Percentiles rank a stretch among this genome's conserved stretches.
Evolutionary conservation across 2,113 vertebrate species (phyloP).

Genomic region (Cyanistes caeruleus): DNA sequence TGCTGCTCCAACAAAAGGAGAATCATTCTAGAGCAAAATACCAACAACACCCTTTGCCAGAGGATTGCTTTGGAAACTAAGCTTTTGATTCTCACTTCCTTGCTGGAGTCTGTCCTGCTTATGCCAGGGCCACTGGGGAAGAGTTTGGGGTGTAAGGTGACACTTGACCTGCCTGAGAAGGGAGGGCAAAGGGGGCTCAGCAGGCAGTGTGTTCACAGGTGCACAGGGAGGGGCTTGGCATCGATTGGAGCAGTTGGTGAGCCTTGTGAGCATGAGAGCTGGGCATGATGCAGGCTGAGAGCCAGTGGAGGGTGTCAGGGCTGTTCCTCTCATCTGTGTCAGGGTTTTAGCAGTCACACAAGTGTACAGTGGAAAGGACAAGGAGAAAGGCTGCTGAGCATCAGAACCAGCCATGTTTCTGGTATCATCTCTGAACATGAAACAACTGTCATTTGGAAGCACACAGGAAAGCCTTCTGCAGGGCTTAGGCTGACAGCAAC

Average conservation of each 20-base stretch:
- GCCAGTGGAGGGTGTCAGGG: neutral
- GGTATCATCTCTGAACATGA: neutral
- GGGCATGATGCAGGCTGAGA: neutral
- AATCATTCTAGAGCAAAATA: neutral
- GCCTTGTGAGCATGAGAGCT: neutral
- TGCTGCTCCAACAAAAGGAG: neutral
- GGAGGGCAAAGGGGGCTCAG: neutral
- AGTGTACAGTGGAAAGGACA: neutral
- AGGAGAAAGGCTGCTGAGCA: neutral
- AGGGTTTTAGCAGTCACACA: neutral
- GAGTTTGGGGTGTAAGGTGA: neutral
- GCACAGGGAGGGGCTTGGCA: neutral
- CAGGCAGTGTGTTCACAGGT: rapidly evolving
- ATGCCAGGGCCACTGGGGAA: neutral
- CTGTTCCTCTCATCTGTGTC: neutral
- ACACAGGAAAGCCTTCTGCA: neutral
- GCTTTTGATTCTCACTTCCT: neutral
- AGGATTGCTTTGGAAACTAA: neutral
- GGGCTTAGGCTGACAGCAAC: neutral
- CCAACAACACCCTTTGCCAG: rapidly evolving
- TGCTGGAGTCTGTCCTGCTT: neutral
- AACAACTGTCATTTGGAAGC: neutral
- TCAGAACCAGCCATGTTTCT: neutral
- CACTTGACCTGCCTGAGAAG: neutral
- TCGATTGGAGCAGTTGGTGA: neutral